Conservation (phyloP, 2,113 vertebrate species). For the Melanostigma gelatinosum region DNA sequence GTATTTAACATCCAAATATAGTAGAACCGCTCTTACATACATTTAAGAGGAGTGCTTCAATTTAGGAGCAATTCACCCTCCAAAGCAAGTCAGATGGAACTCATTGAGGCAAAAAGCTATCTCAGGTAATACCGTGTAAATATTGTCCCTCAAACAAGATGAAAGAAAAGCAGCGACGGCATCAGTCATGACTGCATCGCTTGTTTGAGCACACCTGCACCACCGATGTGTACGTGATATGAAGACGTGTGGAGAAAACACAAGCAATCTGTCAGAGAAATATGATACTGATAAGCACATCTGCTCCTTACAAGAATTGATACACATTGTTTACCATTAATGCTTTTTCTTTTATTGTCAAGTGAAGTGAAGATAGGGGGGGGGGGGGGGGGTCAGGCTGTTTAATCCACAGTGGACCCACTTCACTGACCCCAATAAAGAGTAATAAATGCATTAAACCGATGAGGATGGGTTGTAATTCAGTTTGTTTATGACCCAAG, state of each 20-base stretch:
- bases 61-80: background rate
- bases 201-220: background rate
- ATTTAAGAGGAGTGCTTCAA: background rate
- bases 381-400: too few relatives aligned
- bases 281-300: background rate
- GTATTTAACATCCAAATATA: background rate
- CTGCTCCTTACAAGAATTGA: background rate
- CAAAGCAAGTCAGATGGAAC: constrained; percentile 1
- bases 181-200: background rate
- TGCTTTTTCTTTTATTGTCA: constrained; percentile 10
- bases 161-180: background rate
- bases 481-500: background rate
- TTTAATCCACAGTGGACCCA: constrained; percentile 20
- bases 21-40: background rate
- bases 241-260: background rate
- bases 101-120: constrained; percentile 3
- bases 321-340: background rate
- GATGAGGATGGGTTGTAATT: constrained; percentile 11
- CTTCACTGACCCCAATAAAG: constrained; percentile 22
- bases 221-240: background rate
- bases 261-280: background rate
- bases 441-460: constrained; percentile 17
- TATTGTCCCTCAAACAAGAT: constrained; percentile 13
- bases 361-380: background rate
- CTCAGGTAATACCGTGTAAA: constrained; percentile 13